Evolutionary conservation across 2,797 vertebrate genomes (phyloP).

Genomic region (Chelonia mydas): DNA sequence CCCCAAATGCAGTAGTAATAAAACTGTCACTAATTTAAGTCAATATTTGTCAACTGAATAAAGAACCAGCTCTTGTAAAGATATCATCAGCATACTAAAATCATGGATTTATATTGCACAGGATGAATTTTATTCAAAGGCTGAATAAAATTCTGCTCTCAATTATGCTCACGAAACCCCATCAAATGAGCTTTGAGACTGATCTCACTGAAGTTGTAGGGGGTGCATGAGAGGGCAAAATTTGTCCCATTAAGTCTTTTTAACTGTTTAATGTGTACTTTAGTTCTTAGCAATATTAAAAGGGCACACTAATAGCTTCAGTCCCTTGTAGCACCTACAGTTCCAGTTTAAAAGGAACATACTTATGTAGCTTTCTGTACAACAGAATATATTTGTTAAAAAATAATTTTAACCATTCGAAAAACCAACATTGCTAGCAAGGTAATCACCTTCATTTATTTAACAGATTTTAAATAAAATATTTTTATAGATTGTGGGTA

Average conservation of each 20-base stretch:
- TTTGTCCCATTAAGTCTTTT: background rate
- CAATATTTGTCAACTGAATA: conserved; percentile 2
- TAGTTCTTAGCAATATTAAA: background rate
- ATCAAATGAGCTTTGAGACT: background rate
- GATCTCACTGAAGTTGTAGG: background rate
- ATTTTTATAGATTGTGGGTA: background rate
- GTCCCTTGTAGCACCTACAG: background rate
- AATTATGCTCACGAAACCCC: background rate
- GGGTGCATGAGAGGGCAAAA: background rate
- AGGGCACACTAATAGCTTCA: background rate
- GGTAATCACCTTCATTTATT: background rate
- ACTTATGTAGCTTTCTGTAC: background rate
- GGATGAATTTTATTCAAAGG: background rate
- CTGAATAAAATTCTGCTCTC: background rate
- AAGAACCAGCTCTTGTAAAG: background rate
- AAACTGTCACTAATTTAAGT: background rate
- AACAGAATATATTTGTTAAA: background rate
- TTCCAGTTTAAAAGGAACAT: background rate
- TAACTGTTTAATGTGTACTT: background rate
- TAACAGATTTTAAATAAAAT: background rate
- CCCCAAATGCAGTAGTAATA: background rate
- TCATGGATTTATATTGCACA: background rate
- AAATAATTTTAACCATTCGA: background rate
- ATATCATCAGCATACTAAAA: background rate
- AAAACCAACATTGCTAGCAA: background rate